Percentiles rank a stretch among this genome's conserved stretches.
These are phyloP conservation scores for Vanacampus margaritifer DNA, from an alignment of 2,113 vertebrate genomes.

Conservation along the genomic window DNA sequence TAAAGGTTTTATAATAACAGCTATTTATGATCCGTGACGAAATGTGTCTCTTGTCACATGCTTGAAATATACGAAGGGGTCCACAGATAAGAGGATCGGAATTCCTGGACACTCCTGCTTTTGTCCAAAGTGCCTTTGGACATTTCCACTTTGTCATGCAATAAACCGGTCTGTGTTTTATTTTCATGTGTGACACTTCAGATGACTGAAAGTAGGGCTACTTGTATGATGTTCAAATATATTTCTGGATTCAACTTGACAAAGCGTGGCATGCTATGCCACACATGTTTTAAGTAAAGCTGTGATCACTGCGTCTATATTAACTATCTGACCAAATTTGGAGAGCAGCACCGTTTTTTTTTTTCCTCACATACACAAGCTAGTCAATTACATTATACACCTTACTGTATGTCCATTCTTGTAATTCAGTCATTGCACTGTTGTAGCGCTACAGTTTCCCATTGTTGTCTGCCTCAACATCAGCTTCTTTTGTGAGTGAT, in stretches of 20 bases:
- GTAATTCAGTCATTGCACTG: slow-evolving; percentile 32
- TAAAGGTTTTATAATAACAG: slow-evolving; percentile 11
- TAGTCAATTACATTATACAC: slow-evolving; percentile 24
- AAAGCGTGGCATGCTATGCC: slow-evolving; percentile 2
- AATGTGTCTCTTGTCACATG: slow-evolving; percentile 25
- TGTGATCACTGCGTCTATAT: slow-evolving; percentile 27
- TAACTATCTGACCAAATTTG: slow-evolving; percentile 33
- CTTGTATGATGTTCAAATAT: slow-evolving; percentile 15
- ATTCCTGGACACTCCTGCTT: slow-evolving; percentile 22
- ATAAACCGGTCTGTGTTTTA: slow-evolving; percentile 8
- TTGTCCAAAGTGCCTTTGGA: slow-evolving; percentile 63
- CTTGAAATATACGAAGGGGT: slow-evolving; percentile 50
- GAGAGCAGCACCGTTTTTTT: slow-evolving; percentile 33
- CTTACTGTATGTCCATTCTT: slow-evolving; percentile 12
- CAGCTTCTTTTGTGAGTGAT: slow-evolving; percentile 14
- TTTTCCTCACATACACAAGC: slow-evolving; percentile 30
- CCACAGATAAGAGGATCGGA: slow-evolving; percentile 21
- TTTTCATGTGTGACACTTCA: slow-evolving; percentile 7
- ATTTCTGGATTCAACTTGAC: slow-evolving; percentile 30
- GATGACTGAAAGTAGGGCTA: slow-evolving; percentile 30
- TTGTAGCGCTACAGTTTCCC: slow-evolving; percentile 33
- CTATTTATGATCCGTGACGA: slow-evolving; percentile 10
- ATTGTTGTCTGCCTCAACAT: slow-evolving; percentile 22
- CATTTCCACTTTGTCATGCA: slow-evolving; percentile 34
- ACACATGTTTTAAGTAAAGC: slow-evolving; percentile 17